A percentile compares a stretch with the other conserved stretches of the same genome.
Evolutionary conservation across 2,113 vertebrate genomes (phyloP).

Genomic region (Cyanistes caeruleus): DNA sequence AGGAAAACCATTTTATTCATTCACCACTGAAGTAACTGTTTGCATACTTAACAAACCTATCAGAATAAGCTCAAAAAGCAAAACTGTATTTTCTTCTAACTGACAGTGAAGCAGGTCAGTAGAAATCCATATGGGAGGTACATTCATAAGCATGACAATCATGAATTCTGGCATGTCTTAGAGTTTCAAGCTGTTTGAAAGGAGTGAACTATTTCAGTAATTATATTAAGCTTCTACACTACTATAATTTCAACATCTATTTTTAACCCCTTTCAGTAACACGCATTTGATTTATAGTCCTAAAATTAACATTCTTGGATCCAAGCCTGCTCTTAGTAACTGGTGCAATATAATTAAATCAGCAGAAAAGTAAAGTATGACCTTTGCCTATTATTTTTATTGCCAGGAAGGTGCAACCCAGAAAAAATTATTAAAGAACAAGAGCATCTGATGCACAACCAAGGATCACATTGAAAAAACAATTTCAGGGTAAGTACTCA

Average conservation of each 20-base stretch:
- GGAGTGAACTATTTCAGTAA: neutral
- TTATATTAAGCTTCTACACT: neutral
- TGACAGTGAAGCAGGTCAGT: neutral
- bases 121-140: neutral
- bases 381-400: neutral
- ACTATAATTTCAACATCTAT: neutral
- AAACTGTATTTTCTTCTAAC: neutral
- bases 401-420: neutral
- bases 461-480: neutral
- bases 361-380: neutral
- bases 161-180: neutral
- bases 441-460: neutral
- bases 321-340: neutral
- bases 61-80: neutral
- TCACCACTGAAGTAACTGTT: neutral
- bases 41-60: neutral
- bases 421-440: neutral
- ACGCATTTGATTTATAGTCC: neutral
- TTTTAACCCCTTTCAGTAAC: neutral
- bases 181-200: neutral
- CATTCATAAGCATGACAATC: neutral
- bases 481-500: neutral
- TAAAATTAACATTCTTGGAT: neutral
- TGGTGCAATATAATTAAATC: neutral
- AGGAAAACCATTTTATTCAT: neutral